Evolutionary conservation across 2,113 vertebrate genomes (phyloP).

Genomic region (Tiliqua scincoides): DNA sequence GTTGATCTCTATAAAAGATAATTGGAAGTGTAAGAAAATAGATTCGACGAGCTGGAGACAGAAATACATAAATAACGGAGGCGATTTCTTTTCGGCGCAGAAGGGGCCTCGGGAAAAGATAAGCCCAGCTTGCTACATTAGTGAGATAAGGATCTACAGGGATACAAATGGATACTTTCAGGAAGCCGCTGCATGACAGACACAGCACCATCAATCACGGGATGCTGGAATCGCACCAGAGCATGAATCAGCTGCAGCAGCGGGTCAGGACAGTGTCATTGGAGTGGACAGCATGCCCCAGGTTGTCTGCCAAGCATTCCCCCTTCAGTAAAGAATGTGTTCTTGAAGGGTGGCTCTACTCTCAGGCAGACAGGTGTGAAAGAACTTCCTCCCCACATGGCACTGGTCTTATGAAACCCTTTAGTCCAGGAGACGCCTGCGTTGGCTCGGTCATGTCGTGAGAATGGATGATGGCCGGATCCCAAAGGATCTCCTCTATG

Average conservation of each 20-base stretch:
- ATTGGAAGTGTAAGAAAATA: constrained; percentile 45
- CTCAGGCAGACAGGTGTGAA: no score
- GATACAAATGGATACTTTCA: constrained; percentile 30
- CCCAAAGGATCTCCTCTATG: no score
- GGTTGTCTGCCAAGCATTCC: no score
- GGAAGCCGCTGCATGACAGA: constrained; percentile 38
- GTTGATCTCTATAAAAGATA: constrained; percentile 21
- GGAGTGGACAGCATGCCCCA: neutral
- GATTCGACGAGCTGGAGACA: constrained; percentile 16
- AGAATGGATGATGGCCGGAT: no score
- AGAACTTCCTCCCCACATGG: no score
- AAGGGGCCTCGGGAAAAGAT: constrained; percentile 1
- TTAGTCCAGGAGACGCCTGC: no score
- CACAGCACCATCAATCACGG: constrained; percentile 39
- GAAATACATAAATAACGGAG: constrained; percentile 45
- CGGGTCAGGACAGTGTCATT: neutral
- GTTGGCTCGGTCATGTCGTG: no score
- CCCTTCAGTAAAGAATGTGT: neutral
- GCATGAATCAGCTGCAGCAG: neutral
- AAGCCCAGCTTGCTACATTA: constrained; percentile 42
- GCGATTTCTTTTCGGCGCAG: constrained; percentile 29
- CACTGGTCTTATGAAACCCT: no score
- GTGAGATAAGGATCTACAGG: constrained; percentile 55
- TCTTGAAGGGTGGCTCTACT: neutral
- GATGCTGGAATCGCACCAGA: neutral